Evolutionary conservation across 2,888 invertebrate species (phyloP), one percentile per base, ranked within the genome.

Genomic region (Norana najaformis): DNA sequence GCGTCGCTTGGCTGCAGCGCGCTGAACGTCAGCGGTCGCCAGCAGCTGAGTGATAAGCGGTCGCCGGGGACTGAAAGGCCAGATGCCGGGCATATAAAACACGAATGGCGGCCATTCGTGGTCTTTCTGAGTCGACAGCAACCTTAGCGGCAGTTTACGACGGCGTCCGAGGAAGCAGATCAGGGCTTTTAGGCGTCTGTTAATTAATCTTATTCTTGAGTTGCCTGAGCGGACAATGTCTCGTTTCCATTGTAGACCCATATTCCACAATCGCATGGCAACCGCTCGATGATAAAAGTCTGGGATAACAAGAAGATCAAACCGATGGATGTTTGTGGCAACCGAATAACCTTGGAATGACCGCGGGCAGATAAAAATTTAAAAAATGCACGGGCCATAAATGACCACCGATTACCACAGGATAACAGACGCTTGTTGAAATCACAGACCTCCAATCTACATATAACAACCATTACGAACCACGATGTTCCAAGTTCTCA

Each of bases 41-140:
- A 69, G 69, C 69, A 5, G 69, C 69, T 69, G 69, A 69, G 69
- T 69, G 69, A 69, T 69, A 69, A 69, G 69, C 69, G 69, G 69
- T n/a, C 69, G 69, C 69, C 69, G 69, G 69, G 69, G 69, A n/a
- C 69, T 69, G 69, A 30, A n/a, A 69, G 69, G 69, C 69, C 69
- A 69, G 69, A 69, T 69, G 69, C 69, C 69, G 6, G 69, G 69
- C 69, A 69, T 8, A 69, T 69, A 69, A 69, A 69, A n/a, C n/a
- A n/a, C 69, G 69, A 69, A 69, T 69, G 69, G n/a, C 69, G n/a
- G 69, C 30, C 69, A 69, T 69, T 69, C n/a, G 69, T 69, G 69
- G 69, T n/a, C 69, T n/a, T 69, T 69, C 69, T 69, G 69, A 69
- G 69, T 69, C n/a, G 69, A 13, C 69, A 69, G 69, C 30, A 69